Percentiles rank a stretch among this genome's conserved stretches.
Evolutionary conservation across 2,888 invertebrate species (phyloP).

Genomic region (Lycaena phlaeas): DNA sequence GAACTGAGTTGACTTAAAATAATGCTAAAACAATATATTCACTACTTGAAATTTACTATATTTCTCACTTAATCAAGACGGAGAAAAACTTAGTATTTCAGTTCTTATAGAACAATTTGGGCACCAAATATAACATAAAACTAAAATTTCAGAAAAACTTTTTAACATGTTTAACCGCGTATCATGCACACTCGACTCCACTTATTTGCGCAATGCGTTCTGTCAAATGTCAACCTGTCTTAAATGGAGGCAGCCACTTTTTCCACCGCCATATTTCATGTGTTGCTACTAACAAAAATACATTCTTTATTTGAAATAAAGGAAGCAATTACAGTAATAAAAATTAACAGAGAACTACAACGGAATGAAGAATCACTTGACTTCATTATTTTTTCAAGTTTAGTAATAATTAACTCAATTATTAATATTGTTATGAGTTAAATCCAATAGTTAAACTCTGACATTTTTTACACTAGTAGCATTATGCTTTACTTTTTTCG

Average conservation of each 20-base stretch:
- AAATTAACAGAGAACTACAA: not conserved
- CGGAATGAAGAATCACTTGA: not conserved
- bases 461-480: not conserved
- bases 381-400: not conserved
- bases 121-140: constrained; percentile 81
- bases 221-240: constrained; percentile 23
- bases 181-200: constrained; percentile 64
- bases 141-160: constrained; percentile 79
- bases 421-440: not conserved
- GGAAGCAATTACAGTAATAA: not conserved
- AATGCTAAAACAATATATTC: constrained; percentile 73
- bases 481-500: no score
- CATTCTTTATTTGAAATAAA: not conserved
- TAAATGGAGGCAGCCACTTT: constrained; percentile 32
- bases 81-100: constrained; percentile 82
- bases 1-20: constrained; percentile 48
- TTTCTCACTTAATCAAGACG: constrained; percentile 80
- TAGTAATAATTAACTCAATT: not conserved
- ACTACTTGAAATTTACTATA: constrained; percentile 57
- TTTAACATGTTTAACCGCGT: constrained; percentile 80
- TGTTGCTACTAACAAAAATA: constrained; percentile 28
- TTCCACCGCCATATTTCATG: constrained; percentile 39
- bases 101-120: constrained; percentile 79
- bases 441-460: not conserved
- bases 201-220: constrained; percentile 56